Conservation (phyloP, 2,888 invertebrate genomes). For the Melanostoma scalare region DNA sequence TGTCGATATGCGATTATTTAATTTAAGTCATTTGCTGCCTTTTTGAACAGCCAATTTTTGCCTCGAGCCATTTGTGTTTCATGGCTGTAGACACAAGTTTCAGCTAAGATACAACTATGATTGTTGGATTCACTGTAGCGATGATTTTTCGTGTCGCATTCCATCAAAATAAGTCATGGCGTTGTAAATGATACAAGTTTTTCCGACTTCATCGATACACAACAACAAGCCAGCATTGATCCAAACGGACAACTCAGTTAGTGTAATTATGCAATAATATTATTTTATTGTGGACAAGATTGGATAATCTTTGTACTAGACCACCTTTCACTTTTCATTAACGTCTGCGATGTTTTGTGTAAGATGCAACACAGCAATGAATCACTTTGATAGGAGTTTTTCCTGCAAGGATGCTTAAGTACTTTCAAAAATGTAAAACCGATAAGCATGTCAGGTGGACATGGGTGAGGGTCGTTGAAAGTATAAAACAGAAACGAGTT, state of each 20-base stretch:
- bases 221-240: conserved; percentile 18
- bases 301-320: conserved; percentile 31
- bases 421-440: not conserved
- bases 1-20: too few relatives aligned
- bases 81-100: conserved; percentile 1
- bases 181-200: conserved; percentile 17
- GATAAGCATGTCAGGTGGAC: not conserved
- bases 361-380: not conserved
- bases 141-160: conserved; percentile 32
- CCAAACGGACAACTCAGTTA: not conserved
- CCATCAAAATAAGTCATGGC: conserved; percentile 43
- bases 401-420: not conserved
- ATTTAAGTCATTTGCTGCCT: too few relatives aligned
- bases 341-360: not conserved
- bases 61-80: not conserved
- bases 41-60: too few relatives aligned
- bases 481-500: not conserved
- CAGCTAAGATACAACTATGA: not conserved
- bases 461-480: not conserved
- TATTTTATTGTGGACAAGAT: conserved; percentile 37
- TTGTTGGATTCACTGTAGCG: conserved; percentile 30
- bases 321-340: conserved; percentile 39
- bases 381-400: not conserved
- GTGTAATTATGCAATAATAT: conserved; percentile 29
- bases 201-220: not conserved